Percentiles rank a stretch among this genome's conserved stretches.
Evolutionary conservation across 2,797 vertebrate genomes (phyloP).

Genomic region (Enteromius viviparus): DNA sequence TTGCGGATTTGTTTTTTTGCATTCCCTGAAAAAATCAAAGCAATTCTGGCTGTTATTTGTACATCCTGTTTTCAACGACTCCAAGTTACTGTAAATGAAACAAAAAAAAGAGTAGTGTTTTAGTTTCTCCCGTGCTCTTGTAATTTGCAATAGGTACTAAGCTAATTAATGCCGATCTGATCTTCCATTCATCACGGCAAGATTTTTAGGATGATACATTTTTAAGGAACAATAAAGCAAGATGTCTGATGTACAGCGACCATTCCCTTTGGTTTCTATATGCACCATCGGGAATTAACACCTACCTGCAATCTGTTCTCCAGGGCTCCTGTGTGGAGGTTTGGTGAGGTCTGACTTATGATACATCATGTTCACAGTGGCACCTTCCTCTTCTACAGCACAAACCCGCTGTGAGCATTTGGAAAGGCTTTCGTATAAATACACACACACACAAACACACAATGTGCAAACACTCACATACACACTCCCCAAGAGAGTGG

Average conservation of each 20-base stretch:
- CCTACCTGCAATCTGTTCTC: conserved; percentile 44
- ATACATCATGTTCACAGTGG: conserved; percentile 34
- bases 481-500: conserved; percentile 50
- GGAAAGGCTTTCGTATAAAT: conserved; percentile 1
- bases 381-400: conserved; percentile 45
- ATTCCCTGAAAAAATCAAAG: conserved; percentile 24
- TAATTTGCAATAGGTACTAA: background rate
- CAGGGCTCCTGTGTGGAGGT: conserved; percentile 34
- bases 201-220: background rate
- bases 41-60: conserved; percentile 28
- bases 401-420: conserved; percentile 45
- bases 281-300: conserved; percentile 1
- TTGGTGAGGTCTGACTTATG: conserved; percentile 5
- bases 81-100: conserved; percentile 5
- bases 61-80: background rate
- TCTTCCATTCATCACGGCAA: background rate
- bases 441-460: conserved; percentile 1
- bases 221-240: background rate
- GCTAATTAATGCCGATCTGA: background rate
- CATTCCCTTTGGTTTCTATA: background rate
- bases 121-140: background rate
- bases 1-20: conserved; percentile 16
- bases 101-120: background rate
- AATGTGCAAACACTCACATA: conserved; percentile 6
- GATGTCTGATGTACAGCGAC: background rate